Evolutionary conservation across 2,888 invertebrate species (phyloP).

Genomic region (Fragum fragum): DNA sequence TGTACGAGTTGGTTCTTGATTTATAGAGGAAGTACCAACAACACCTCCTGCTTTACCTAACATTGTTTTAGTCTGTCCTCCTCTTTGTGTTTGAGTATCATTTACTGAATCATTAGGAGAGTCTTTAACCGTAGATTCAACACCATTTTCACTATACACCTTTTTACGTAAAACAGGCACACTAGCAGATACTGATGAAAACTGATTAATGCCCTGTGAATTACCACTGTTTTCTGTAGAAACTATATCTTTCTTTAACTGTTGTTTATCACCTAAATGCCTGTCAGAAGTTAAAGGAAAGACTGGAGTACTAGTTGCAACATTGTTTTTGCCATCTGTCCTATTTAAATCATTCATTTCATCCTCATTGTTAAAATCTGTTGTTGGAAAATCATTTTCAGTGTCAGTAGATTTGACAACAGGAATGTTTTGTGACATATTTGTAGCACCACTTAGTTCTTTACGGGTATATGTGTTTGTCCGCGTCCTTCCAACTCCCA

Average conservation of each 20-base stretch:
- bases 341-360: slow-evolving; percentile 82
- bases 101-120: slow-evolving; percentile 16
- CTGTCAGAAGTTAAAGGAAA: slow-evolving; percentile 42
- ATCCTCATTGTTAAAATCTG: slow-evolving; percentile 81
- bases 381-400: slow-evolving; percentile 81
- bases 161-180: slow-evolving; percentile 69
- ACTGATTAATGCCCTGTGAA: neutral
- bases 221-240: neutral
- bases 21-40: neutral
- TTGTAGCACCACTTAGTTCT: slow-evolving; percentile 20
- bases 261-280: slow-evolving; percentile 33
- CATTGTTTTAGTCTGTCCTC: slow-evolving; percentile 14
- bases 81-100: slow-evolving; percentile 20
- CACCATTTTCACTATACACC: slow-evolving; percentile 55
- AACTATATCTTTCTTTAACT: neutral
- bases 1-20: neutral
- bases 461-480: slow-evolving; percentile 33
- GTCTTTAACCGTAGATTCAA: slow-evolving; percentile 17
- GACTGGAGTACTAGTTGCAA: slow-evolving; percentile 61
- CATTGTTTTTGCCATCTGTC: slow-evolving; percentile 65
- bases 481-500: neutral
- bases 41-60: neutral
- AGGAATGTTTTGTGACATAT: slow-evolving; percentile 65
- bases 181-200: slow-evolving; percentile 62
- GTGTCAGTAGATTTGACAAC: slow-evolving; percentile 78